A percentile compares a stretch with the other conserved stretches of the same genome.
Conservation (phyloP, 2,797 vertebrate species). For the Cryptoblepharus egeriae region DNA sequence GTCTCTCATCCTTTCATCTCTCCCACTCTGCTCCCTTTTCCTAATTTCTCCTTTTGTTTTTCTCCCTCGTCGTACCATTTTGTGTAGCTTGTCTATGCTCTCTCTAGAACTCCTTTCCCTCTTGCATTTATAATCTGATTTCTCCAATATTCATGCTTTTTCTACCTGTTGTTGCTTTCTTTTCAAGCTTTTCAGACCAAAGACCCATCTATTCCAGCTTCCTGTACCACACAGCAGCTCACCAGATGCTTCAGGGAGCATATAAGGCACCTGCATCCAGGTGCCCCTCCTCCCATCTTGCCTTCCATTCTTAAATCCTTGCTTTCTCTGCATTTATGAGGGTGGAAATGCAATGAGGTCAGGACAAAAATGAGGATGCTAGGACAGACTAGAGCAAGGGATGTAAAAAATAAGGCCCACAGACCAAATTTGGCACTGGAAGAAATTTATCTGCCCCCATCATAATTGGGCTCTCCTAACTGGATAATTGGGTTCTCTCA, state of each 20-base stretch:
- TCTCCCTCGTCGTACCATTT: neutral
- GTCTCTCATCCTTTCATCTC: neutral
- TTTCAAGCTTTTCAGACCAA: too few species aligned
- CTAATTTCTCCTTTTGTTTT: neutral
- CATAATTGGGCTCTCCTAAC: too few species aligned
- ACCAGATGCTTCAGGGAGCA: too few species aligned
- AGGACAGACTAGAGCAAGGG: neutral
- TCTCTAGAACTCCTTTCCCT: neutral
- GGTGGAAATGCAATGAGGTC: neutral
- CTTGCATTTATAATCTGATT: neutral
- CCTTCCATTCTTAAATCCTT: neutral
- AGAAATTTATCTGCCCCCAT: too few species aligned
- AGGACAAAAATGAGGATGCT: neutral
- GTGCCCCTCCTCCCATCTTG: too few species aligned
- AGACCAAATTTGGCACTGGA: too few species aligned
- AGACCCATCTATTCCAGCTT: too few species aligned
- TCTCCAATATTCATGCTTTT: neutral
- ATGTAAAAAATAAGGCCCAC: too few species aligned
- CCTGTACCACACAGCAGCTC: too few species aligned
- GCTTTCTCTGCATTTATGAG: too few species aligned
- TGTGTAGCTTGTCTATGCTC: neutral
- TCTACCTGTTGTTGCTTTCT: neutral
- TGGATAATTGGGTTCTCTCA: too few species aligned
- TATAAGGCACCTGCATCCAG: neutral
- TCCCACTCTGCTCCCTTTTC: neutral